Conservation (phyloP, 2,113 vertebrate genomes). For the Ameiurus melas region DNA sequence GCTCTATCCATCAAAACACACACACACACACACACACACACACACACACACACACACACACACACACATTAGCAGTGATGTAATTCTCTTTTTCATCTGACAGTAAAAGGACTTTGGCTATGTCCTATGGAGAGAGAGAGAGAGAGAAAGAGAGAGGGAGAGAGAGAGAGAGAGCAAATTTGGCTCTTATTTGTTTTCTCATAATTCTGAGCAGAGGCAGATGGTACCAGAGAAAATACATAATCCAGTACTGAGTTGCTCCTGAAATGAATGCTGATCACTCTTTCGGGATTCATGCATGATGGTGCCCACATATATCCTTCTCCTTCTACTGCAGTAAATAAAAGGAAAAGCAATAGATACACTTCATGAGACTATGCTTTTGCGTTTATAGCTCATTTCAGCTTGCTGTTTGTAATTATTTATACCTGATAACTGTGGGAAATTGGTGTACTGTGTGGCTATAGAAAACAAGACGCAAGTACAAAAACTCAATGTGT, state of each 20-base stretch:
- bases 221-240: constrained; percentile 26
- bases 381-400: not conserved
- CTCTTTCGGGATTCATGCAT: constrained; percentile 9
- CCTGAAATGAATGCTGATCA: constrained; percentile 7
- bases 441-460: not conserved
- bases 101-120: not conserved
- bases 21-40: not conserved
- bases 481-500: not conserved
- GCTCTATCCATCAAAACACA: not conserved
- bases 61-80: not conserved
- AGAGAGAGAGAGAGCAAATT: not conserved
- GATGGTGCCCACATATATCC: not conserved
- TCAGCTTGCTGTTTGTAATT: not conserved
- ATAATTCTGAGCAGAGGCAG: not conserved
- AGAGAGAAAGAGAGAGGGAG: not conserved
- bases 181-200: not conserved
- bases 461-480: not conserved
- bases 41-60: not conserved
- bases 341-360: not conserved
- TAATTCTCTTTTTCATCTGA: not conserved
- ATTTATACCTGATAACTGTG: not conserved
- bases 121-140: not conserved
- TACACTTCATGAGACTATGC: not conserved
- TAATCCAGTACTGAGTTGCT: constrained; percentile 4
- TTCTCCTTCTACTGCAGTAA: not conserved